Evolutionary conservation across 2,888 invertebrate genomes (phyloP).

Genomic region (Pseudolycoriella hygida): DNA sequence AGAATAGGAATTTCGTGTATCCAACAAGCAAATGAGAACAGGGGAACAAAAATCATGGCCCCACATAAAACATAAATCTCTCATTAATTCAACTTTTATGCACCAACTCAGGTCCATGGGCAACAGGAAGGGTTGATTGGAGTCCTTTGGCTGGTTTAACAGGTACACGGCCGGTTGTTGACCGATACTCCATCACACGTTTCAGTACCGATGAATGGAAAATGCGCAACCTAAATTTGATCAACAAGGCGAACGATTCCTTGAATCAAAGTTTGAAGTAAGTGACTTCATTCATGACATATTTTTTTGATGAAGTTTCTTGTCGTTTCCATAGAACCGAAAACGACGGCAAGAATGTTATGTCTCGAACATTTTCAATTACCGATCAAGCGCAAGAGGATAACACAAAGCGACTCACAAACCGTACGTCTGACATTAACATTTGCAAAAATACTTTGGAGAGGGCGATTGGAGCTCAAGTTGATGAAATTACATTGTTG

Average conservation of each 20-base stretch:
- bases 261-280: conserved; percentile 37
- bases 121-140: conserved; percentile 56
- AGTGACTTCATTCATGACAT: conserved; percentile 6
- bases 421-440: conserved; percentile 47
- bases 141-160: conserved; percentile 49
- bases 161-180: conserved; percentile 54
- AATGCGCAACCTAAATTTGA: conserved; percentile 34
- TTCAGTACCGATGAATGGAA: conserved; percentile 61
- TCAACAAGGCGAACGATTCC: conserved; percentile 22
- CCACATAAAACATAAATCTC: too few species aligned
- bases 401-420: conserved; percentile 43
- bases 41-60: too few species aligned
- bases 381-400: conserved; percentile 51
- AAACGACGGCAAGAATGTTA: conserved; percentile 43
- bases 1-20: too few species aligned
- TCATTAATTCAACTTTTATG: too few species aligned
- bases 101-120: conserved; percentile 40
- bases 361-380: conserved; percentile 42
- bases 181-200: conserved; percentile 55
- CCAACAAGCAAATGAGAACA: too few species aligned
- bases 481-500: conserved; percentile 48
- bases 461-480: conserved; percentile 44
- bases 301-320: conserved; percentile 8
- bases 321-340: conserved; percentile 26
- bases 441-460: conserved; percentile 63